These are phyloP conservation scores for Cheilosia urbana DNA, from an alignment of 2,888 invertebrate species.

Conservation along the genomic window DNA sequence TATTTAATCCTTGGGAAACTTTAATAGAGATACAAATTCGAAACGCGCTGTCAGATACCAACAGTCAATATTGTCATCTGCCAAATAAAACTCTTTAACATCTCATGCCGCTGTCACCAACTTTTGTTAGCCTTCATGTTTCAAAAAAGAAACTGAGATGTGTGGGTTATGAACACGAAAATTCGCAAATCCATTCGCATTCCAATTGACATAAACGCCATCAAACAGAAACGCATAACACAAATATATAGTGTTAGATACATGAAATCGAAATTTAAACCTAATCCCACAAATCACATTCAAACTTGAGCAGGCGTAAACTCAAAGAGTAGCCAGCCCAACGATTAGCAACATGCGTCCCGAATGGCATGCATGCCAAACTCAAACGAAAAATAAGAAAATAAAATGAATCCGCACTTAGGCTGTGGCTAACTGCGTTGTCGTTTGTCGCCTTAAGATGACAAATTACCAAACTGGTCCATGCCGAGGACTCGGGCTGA, in stretches of 20 bases:
- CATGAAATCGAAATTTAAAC: conserved; percentile 42
- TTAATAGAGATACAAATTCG: neutral
- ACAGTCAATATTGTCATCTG: conserved; percentile 1
- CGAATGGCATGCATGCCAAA: conserved; percentile 55
- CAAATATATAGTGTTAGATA: conserved; percentile 46
- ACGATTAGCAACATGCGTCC: conserved; percentile 67
- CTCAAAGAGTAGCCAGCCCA: conserved; percentile 53
- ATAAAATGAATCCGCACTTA: conserved; percentile 31
- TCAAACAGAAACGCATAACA: conserved; percentile 37
- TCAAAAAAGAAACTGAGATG: neutral
- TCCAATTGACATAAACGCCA: conserved; percentile 63
- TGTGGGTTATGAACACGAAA: conserved; percentile 60
- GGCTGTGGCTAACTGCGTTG: conserved; percentile 57
- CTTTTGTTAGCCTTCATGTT: conserved; percentile 69
- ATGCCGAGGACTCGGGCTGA: conserved; percentile 10
- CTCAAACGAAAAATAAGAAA: neutral
- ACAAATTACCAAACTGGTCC: conserved; percentile 64
- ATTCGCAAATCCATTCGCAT: conserved; percentile 41
- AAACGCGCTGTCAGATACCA: neutral
- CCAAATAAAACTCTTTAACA: conserved; percentile 1
- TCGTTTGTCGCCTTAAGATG: conserved; percentile 73
- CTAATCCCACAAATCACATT: conserved; percentile 70
- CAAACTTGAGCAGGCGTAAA: conserved; percentile 49
- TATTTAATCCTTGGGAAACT: no score
- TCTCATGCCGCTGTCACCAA: conserved; percentile 57